phyloP scores from a whole-genome alignment of 1,140 invertebrate genomes.

The Dendroctonus valens region DNA sequence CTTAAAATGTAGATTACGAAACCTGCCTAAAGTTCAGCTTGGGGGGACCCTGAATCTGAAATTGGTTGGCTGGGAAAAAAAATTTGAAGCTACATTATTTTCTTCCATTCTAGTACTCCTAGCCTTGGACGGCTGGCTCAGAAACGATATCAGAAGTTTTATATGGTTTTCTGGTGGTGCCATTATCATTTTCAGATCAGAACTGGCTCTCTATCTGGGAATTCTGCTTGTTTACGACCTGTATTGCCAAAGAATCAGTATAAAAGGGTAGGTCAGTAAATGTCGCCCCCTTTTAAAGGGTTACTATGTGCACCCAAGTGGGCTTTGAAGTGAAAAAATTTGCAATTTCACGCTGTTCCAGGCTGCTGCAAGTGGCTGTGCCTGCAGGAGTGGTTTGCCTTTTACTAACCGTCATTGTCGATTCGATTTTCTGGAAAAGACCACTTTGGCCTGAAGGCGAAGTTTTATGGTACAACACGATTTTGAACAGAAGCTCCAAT shows the following conservation, averaged over 20 bases:
- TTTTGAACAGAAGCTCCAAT: conserved; percentile 91
- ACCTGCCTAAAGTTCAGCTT: no score
- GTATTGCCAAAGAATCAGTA: conserved; percentile 56
- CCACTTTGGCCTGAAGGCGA: conserved; percentile 96
- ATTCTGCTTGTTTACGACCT: conserved; percentile 83
- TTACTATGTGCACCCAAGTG: neutral
- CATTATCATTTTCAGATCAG: conserved; percentile 88
- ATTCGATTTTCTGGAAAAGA: conserved; percentile 92
- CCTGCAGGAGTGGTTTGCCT: conserved; percentile 71
- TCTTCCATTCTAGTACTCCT: conserved; percentile 68
- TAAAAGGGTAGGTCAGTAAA: conserved; percentile 52
- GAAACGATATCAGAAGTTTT: conserved; percentile 72
- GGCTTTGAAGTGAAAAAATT: neutral
- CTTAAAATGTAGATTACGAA: no score
- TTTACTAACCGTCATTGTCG: conserved; percentile 73
- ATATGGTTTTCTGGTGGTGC: conserved; percentile 81
- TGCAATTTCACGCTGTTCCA: conserved; percentile 51
- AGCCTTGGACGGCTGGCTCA: conserved; percentile 83
- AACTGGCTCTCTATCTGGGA: conserved; percentile 85
- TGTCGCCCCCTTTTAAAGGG: neutral
- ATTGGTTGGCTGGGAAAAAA: no score
- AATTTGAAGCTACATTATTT: no score
- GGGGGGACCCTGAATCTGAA: no score
- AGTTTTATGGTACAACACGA: conserved; percentile 94
- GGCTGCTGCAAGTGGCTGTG: conserved; percentile 69